Evolutionary conservation across 2,888 invertebrate genomes (phyloP).

Genomic region (Stenoptilia bipunctidactyla): DNA sequence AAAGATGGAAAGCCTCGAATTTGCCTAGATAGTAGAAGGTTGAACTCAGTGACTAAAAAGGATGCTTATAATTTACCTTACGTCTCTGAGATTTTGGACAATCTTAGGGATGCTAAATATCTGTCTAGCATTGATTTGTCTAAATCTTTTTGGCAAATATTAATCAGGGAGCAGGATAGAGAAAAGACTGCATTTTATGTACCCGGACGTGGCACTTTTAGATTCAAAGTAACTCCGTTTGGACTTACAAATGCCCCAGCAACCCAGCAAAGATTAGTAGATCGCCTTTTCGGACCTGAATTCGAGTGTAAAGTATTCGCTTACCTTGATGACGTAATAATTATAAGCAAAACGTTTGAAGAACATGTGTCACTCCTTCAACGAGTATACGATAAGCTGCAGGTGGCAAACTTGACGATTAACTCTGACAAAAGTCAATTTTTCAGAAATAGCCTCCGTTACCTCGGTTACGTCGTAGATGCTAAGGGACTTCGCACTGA

Average conservation of each 20-base stretch:
- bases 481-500: conserved; percentile 18
- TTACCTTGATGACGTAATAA: conserved; percentile 18
- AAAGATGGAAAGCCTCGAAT: conserved; percentile 14
- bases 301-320: conserved; percentile 16
- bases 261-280: conserved; percentile 17
- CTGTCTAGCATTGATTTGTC: conserved; percentile 13
- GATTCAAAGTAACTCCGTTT: conserved; percentile 4
- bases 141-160: conserved; percentile 11
- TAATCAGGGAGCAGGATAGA: conserved; percentile 5
- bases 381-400: conserved; percentile 14
- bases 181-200: conserved; percentile 9
- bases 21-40: conserved; percentile 16
- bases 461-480: conserved; percentile 22
- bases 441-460: conserved; percentile 13
- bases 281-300: conserved; percentile 13
- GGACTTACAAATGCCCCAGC: conserved; percentile 14
- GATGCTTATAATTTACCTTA: conserved; percentile 16
- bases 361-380: conserved; percentile 16
- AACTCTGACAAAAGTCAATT: conserved; percentile 15
- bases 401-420: conserved; percentile 15
- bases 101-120: conserved; percentile 11
- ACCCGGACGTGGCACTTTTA: conserved; percentile 3
- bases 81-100: conserved; percentile 15
- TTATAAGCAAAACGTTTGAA: conserved; percentile 14
- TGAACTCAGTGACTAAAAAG: conserved; percentile 10